Evolutionary conservation across 2,113 vertebrate genomes (phyloP), one percentile per base, ranked within the genome.

Genomic region (Myrmecobius fasciatus): DNA sequence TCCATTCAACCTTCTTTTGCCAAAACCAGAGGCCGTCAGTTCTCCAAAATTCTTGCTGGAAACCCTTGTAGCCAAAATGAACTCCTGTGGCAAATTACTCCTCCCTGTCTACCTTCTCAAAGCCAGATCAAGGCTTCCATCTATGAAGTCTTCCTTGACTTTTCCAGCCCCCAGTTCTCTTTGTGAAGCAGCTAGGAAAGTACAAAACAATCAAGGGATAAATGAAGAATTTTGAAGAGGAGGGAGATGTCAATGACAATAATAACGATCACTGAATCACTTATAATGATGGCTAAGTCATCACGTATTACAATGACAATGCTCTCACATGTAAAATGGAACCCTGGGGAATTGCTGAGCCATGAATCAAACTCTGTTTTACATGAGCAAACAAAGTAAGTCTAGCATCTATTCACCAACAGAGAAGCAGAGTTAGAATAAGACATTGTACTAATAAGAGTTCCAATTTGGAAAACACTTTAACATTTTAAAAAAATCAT

Each of bases 141-240:
- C 95, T 95, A 52, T 92, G 91, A 96, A 83, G 67, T 83, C 7
- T 83, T 83, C 20, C n/a, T 43, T 43, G n/a, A 22, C n/a, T 83
- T 43, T 83, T 83, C n/a, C 67, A 83, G 67, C 67, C n/a, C 67
- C 67, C 67, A 43, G 67, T 43, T 83, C 67, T 83, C 67, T 83
- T 43, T 83, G 67, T 83, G n/a, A 83, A 83, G 67, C 67, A 83
- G 67, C n/a, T 8, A 24, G 6, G n/a, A 83, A 83, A 43, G 67
- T 83, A 20, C 67, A 83, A 83, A 83, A 83, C 67, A 83, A 83
- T 83, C 67, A 83, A 7, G 6, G 67, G n/a, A 83, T 83, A 83
- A 83, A 43, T n/a, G 67, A 83, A 83, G 67, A 83, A 20, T 43
- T 83, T 83, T 83, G 67, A 83, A 83, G 67, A 43, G 67, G 67